Evolutionary conservation across 2,113 vertebrate species (phyloP).

Genomic region (Percopsis transmontana): DNA sequence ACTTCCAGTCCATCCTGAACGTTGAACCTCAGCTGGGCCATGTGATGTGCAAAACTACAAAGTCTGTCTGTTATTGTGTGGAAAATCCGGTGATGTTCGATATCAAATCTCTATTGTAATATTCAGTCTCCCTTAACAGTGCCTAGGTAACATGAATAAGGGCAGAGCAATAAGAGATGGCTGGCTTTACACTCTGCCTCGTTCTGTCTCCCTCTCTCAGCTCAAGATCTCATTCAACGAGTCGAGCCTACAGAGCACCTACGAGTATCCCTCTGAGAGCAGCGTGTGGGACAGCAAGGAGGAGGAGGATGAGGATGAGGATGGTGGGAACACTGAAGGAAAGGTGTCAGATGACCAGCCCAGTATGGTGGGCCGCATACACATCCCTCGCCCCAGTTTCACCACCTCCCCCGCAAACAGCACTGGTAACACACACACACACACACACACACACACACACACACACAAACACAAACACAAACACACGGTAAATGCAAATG

Average conservation of each 20-base stretch:
- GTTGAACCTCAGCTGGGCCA: too few species aligned
- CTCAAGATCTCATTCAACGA: constrained; percentile 98
- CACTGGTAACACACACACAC: constrained; percentile 78
- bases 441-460: neutral
- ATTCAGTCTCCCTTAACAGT: neutral
- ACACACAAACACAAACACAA: too few species aligned
- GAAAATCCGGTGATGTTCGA: too few species aligned
- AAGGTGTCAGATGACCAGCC: constrained; percentile 58
- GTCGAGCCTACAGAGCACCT: constrained; percentile 88
- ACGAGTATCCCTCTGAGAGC: constrained; percentile 92
- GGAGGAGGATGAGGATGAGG: constrained; percentile 73
- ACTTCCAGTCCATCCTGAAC: too few species aligned
- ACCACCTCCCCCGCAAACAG: constrained; percentile 69
- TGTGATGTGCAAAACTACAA: too few species aligned
- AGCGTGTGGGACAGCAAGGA: constrained; percentile 83
- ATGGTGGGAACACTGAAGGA: constrained; percentile 49
- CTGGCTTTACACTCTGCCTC: neutral
- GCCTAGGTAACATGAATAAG: too few species aligned
- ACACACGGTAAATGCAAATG: too few species aligned
- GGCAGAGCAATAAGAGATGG: neutral
- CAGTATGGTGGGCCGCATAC: constrained; percentile 73
- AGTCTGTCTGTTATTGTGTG: too few species aligned
- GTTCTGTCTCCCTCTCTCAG: constrained; percentile 63
- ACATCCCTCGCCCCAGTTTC: constrained; percentile 80
- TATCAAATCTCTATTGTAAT: too few species aligned